These are phyloP conservation scores for Abscondita cerata DNA, from an alignment of 2,888 invertebrate genomes.

Conservation along the genomic window DNA sequence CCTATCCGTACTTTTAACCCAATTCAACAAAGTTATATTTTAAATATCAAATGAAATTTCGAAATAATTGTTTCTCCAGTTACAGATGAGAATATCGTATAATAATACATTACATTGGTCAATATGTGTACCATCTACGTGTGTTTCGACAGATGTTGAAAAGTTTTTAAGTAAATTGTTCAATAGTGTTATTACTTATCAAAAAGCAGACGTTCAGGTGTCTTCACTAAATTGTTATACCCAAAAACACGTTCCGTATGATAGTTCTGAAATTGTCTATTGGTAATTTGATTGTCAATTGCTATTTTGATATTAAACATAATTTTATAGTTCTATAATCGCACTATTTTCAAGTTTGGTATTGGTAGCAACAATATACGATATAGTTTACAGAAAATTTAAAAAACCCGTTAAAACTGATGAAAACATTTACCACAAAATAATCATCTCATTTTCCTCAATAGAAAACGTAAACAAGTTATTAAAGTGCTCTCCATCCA, in stretches of 20 bases:
- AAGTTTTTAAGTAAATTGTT: constrained; percentile 59
- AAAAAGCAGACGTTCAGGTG: constrained; percentile 42
- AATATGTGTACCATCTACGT: constrained; percentile 68
- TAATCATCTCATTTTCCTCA: constrained; percentile 64
- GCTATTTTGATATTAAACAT: too few species aligned
- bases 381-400: constrained; percentile 36
- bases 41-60: too few species aligned
- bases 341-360: too few species aligned
- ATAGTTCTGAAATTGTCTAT: constrained; percentile 54
- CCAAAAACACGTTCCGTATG: constrained; percentile 48
- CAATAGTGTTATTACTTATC: constrained; percentile 40
- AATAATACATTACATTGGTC: constrained; percentile 65
- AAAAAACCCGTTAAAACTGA: constrained; percentile 16
- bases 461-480: constrained; percentile 68
- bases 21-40: constrained; percentile 1
- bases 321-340: too few species aligned
- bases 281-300: constrained; percentile 58
- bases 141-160: constrained; percentile 62
- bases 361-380: constrained; percentile 41
- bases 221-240: constrained; percentile 46
- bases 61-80: constrained; percentile 27
- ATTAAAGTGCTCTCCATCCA: constrained; percentile 62
- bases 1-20: constrained; percentile 9
- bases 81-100: constrained; percentile 38
- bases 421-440: constrained; percentile 38